Percentiles rank a stretch among this genome's conserved stretches.
These are phyloP conservation scores for Agriotes lineatus DNA, from an alignment of 2,888 invertebrate species.

Conservation along the genomic window DNA sequence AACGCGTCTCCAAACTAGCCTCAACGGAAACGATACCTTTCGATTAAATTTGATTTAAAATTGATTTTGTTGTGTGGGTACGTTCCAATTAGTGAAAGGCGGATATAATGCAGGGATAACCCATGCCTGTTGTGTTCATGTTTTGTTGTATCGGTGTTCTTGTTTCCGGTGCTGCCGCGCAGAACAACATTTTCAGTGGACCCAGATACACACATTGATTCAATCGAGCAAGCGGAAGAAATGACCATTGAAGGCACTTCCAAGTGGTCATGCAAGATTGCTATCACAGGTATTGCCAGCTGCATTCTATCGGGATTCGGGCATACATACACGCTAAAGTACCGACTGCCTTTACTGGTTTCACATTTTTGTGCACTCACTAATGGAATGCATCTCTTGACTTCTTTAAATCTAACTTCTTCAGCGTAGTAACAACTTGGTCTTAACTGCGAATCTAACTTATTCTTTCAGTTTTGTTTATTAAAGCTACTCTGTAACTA, in stretches of 20 bases:
- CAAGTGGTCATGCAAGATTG: conserved; percentile 99
- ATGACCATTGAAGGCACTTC: conserved; percentile 99
- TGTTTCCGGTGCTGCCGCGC: conserved; percentile 69
- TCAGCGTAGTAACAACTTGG: conserved; percentile 28
- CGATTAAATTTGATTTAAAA: neutral
- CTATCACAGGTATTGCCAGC: conserved; percentile 91
- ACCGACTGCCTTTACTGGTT: conserved; percentile 54
- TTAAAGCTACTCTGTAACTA: conserved; percentile 30
- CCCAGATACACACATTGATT: conserved; percentile 97
- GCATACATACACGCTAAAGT: conserved; percentile 57
- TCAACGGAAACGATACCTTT: no score
- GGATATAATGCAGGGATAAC: conserved; percentile 28
- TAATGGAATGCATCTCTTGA: conserved; percentile 43
- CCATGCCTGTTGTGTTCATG: conserved; percentile 55
- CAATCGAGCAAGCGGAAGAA: conserved; percentile 97
- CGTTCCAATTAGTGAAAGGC: conserved; percentile 45
- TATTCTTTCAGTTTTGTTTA: conserved; percentile 25
- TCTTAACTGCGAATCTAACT: conserved; percentile 29
- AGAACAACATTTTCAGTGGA: conserved; percentile 98
- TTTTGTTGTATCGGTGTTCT: conserved; percentile 64
- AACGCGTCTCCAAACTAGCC: no score
- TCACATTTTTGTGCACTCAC: conserved; percentile 46
- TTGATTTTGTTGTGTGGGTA: conserved; percentile 47
- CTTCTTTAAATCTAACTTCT: conserved; percentile 35
- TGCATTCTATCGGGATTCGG: conserved; percentile 65